Evolutionary conservation across 64 coral and sea anemone genomes (phyloP).

Genomic region (Pocillopora verrucosa): DNA sequence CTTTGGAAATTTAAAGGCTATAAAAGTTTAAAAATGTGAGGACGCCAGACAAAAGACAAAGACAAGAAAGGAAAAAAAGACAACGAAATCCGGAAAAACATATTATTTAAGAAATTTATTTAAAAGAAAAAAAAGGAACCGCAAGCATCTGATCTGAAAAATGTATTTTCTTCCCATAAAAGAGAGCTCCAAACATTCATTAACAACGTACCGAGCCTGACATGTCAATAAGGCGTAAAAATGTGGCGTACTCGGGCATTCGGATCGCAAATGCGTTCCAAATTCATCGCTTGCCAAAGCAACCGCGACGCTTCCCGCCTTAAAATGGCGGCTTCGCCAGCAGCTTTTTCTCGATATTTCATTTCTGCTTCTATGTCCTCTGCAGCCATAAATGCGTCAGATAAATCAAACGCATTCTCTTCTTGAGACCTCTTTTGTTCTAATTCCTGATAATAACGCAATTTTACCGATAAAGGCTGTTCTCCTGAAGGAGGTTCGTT

Average conservation of each 20-base stretch:
- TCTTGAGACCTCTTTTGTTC: slow-evolving; percentile 11
- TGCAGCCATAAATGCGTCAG: slow-evolving; percentile 45
- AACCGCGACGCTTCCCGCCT: slow-evolving; percentile 75
- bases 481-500: background rate
- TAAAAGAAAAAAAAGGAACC: no score
- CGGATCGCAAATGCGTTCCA: slow-evolving; percentile 79
- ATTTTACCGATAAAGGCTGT: slow-evolving; percentile 20
- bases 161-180: no score
- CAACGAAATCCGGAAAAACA: no score
- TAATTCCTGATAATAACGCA: slow-evolving; percentile 46
- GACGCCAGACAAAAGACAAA: no score
- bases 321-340: slow-evolving; percentile 63
- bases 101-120: no score
- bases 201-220: background rate
- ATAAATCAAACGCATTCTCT: slow-evolving; percentile 46
- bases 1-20: no score
- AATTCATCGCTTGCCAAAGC: slow-evolving; percentile 76
- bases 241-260: slow-evolving; percentile 84
- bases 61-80: no score
- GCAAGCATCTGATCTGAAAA: no score
- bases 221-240: slow-evolving; percentile 49
- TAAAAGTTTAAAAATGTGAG: no score
- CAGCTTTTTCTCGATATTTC: slow-evolving; percentile 63
- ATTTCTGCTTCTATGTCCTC: slow-evolving; percentile 37
- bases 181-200: no score